Conservation (phyloP, 2,888 invertebrate species). For the Acanthopleura granulata region DNA sequence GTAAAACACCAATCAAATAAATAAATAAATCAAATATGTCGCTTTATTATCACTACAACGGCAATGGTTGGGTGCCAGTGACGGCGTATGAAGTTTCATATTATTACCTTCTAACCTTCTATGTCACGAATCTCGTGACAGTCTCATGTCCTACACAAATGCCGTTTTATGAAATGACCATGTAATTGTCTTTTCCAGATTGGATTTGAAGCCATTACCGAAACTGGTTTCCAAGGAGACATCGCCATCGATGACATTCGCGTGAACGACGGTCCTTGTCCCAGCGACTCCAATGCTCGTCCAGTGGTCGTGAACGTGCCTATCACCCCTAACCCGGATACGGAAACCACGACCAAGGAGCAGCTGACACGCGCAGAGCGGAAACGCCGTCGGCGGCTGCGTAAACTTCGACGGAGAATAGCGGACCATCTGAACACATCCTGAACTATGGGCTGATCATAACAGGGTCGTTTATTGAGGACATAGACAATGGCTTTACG, state of each 20-base stretch:
- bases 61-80: too few species aligned
- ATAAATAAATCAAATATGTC: too few species aligned
- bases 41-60: too few species aligned
- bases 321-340: neutral
- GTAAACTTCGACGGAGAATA: neutral
- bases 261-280: slow-evolving; percentile 22
- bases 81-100: too few species aligned
- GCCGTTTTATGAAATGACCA: too few species aligned
- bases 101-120: too few species aligned
- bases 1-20: too few species aligned
- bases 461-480: too few species aligned
- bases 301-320: slow-evolving; percentile 17
- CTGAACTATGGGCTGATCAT: neutral
- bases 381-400: neutral
- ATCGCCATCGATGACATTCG: slow-evolving; percentile 26
- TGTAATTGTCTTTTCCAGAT: slow-evolving; percentile 18
- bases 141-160: too few species aligned
- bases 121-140: too few species aligned
- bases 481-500: too few species aligned
- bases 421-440: neutral
- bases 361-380: neutral
- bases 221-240: slow-evolving; percentile 27
- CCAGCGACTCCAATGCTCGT: slow-evolving; percentile 6
- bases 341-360: neutral
- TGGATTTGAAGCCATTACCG: slow-evolving; percentile 25